Evolutionary conservation across 2,113 vertebrate species (phyloP).

Genomic region (Sardina pilchardus): DNA sequence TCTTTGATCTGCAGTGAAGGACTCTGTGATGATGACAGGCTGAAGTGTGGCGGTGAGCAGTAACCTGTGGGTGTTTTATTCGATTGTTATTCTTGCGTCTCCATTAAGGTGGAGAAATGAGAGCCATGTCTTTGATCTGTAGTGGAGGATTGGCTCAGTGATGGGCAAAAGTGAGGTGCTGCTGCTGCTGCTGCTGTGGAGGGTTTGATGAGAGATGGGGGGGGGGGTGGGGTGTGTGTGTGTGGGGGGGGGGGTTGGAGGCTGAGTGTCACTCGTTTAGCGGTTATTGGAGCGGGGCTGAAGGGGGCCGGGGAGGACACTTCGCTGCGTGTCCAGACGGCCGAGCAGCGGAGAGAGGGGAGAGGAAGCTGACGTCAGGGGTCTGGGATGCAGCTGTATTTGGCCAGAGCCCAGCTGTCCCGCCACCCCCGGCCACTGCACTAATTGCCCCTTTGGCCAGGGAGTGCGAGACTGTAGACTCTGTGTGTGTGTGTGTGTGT

Average conservation of each 20-base stretch:
- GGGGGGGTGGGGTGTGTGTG: too few relatives aligned
- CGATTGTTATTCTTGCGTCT: too few relatives aligned
- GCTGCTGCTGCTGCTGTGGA: not conserved
- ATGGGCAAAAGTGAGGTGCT: not conserved
- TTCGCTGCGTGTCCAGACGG: not conserved
- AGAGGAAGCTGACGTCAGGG: not conserved
- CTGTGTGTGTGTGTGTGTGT: not conserved
- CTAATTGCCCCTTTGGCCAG: conserved; percentile 18
- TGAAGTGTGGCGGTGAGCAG: not conserved
- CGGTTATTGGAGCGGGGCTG: not conserved
- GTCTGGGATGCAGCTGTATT: not conserved
- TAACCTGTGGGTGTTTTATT: too few relatives aligned
- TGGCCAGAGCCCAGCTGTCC: not conserved
- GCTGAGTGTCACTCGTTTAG: not conserved
- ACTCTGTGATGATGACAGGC: not conserved
- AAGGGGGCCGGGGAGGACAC: not conserved
- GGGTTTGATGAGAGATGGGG: too few relatives aligned
- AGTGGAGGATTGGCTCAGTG: not conserved
- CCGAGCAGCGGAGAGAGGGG: not conserved
- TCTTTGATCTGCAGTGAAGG: not conserved
- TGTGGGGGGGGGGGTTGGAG: too few relatives aligned
- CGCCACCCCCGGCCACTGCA: not conserved
- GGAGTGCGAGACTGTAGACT: not conserved
- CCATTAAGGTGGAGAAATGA: not conserved
- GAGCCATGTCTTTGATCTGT: not conserved